Conservation (phyloP, 2,888 invertebrate species). For the Pristionchus fissidentatus region DNA sequence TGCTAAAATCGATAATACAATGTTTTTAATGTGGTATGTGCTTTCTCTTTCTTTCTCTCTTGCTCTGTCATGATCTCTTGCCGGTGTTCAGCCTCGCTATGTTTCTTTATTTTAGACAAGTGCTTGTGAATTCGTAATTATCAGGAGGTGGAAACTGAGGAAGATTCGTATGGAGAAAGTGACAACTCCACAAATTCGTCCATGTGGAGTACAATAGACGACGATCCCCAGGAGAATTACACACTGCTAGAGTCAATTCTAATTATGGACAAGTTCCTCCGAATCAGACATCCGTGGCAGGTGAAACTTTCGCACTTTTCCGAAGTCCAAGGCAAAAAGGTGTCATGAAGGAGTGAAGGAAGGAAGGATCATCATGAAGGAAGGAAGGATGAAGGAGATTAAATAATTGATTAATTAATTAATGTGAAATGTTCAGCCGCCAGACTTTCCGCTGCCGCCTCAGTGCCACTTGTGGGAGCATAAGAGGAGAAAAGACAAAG, state of each 20-base stretch:
- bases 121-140: not conserved
- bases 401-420: not conserved
- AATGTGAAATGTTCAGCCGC: not conserved
- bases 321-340: no score
- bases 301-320: not conserved
- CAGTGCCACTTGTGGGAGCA: conserved; percentile 66
- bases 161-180: conserved; percentile 46
- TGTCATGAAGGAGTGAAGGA: no score
- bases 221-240: conserved; percentile 1
- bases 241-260: conserved; percentile 47
- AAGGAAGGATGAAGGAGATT: no score
- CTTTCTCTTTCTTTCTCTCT: no score
- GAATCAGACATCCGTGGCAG: conserved; percentile 1
- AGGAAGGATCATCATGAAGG: no score
- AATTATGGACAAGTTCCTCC: conserved; percentile 43
- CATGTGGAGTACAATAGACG: not conserved
- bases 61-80: no score
- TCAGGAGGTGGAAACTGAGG: conserved; percentile 2
- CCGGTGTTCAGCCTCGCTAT: no score
- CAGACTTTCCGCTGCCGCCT: conserved; percentile 50
- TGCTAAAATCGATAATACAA: no score
- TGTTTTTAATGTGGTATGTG: no score
- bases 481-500: conserved; percentile 42
- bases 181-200: not conserved
- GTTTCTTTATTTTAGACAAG: no score